Evolutionary conservation across 2,797 vertebrate genomes (phyloP).

Genomic region (Meriones psammophilus): DNA sequence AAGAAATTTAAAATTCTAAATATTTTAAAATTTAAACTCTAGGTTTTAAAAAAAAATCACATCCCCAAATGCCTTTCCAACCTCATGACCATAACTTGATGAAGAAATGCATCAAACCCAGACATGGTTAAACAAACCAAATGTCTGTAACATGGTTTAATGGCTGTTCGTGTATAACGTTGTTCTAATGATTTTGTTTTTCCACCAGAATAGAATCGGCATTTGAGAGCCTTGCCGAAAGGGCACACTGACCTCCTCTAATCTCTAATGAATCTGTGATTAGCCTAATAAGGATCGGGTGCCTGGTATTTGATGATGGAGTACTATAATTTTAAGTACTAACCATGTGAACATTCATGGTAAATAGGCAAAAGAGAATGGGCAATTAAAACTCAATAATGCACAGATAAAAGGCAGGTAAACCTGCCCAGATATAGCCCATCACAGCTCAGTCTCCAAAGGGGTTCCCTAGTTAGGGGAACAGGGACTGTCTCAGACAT

Average conservation of each 20-base stretch:
- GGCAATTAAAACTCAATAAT: slow-evolving; percentile 68
- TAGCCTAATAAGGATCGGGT: slow-evolving; percentile 89
- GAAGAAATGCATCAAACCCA: slow-evolving; percentile 65
- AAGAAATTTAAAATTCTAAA: slow-evolving; percentile 58
- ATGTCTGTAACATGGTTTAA: slow-evolving; percentile 76
- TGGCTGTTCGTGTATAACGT: slow-evolving; percentile 75
- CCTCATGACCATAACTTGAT: slow-evolving; percentile 64
- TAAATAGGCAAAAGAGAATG: slow-evolving; percentile 57
- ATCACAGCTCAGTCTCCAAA: too few relatives aligned
- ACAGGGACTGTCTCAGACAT: too few relatives aligned
- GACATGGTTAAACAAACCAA: slow-evolving; percentile 62
- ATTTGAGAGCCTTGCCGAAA: slow-evolving; percentile 84
- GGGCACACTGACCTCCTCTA: slow-evolving; percentile 88
- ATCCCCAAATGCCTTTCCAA: slow-evolving; percentile 50
- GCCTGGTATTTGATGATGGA: slow-evolving; percentile 84
- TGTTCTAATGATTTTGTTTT: slow-evolving; percentile 87
- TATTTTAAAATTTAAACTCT: not conserved
- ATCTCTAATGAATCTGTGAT: slow-evolving; percentile 83
- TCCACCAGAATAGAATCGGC: slow-evolving; percentile 76
- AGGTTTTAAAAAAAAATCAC: slow-evolving; percentile 4
- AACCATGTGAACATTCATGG: slow-evolving; percentile 75
- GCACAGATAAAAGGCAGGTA: slow-evolving; percentile 57
- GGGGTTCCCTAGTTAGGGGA: too few relatives aligned
- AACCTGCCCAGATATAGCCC: too few relatives aligned
- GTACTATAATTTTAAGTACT: slow-evolving; percentile 85